Conservation (phyloP, 1,140 invertebrate genomes). For the Aphelenchoides besseyi region DNA sequence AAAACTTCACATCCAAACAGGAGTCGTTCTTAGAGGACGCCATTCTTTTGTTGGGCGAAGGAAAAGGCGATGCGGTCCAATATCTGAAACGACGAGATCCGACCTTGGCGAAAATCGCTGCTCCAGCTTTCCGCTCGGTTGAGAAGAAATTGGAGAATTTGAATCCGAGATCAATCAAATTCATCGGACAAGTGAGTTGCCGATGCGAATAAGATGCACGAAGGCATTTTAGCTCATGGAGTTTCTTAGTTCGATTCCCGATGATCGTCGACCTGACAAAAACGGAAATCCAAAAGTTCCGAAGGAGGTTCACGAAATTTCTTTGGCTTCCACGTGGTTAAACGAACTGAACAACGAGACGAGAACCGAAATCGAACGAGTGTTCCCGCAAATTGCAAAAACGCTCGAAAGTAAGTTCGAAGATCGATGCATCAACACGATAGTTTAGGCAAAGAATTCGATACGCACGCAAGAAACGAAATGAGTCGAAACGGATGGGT, state of each 20-base stretch:
- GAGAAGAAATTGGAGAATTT: constrained; percentile 2
- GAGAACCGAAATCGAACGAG: not conserved
- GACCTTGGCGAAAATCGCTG: not conserved
- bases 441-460: constrained; percentile 5
- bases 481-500: constrained; percentile 1
- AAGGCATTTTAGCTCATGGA: constrained; percentile 1
- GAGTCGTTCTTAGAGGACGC: not conserved
- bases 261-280: not conserved
- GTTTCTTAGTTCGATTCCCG: not conserved
- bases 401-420: constrained; percentile 5
- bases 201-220: not conserved
- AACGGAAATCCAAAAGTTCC: constrained; percentile 11
- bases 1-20: not conserved
- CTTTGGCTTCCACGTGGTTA: not conserved
- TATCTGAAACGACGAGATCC: constrained; percentile 9
- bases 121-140: not conserved
- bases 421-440: not conserved
- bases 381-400: constrained; percentile 7
- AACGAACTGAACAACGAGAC: not conserved
- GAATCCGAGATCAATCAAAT: not conserved
- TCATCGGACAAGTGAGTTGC: not conserved
- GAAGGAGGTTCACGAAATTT: constrained; percentile 13
- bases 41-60: constrained; percentile 6
- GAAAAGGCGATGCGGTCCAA: not conserved
- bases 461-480: not conserved